A percentile compares a stretch with the other conserved stretches of the same genome.
phyloP scores from a whole-genome alignment of 2,888 invertebrate genomes.

The Andrena bucephala region DNA sequence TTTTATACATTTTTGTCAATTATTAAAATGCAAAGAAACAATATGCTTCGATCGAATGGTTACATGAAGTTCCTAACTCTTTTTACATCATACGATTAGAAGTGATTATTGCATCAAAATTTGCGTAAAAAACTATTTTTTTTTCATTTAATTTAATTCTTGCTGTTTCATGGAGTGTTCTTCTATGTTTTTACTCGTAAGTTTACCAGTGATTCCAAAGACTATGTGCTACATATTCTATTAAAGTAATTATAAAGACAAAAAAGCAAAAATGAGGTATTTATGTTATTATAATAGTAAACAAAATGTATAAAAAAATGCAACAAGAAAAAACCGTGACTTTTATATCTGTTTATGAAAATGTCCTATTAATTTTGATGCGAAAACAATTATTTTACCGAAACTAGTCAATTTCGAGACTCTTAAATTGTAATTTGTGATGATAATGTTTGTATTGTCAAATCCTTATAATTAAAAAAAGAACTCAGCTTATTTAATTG shows the following conservation, averaged over 20 bases:
- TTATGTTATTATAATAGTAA: neutral
- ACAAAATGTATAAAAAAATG: neutral
- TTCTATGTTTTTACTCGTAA: slow-evolving; percentile 8
- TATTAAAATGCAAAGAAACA: slow-evolving; percentile 36
- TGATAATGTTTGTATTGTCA: slow-evolving; percentile 15
- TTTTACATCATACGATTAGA: slow-evolving; percentile 15
- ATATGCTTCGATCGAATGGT: slow-evolving; percentile 19
- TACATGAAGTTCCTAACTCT: slow-evolving; percentile 14
- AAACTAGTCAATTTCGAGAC: slow-evolving; percentile 40
- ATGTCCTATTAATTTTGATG: neutral
- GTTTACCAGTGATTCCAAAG: neutral
- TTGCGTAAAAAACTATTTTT: slow-evolving; percentile 25
- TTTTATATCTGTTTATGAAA: neutral
- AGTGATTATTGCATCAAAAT: slow-evolving; percentile 18
- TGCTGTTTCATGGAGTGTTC: neutral
- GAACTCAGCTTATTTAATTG: slow-evolving; percentile 12
- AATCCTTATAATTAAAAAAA: neutral
- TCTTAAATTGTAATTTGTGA: slow-evolving; percentile 21
- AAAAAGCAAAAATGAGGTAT: neutral
- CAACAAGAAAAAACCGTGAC: neutral
- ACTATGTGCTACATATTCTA: slow-evolving; percentile 14
- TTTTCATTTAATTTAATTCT: slow-evolving; percentile 21
- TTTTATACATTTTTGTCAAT: slow-evolving; percentile 60
- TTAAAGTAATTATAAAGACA: slow-evolving; percentile 4
- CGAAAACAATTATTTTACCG: slow-evolving; percentile 24